Evolutionary conservation across 2,113 vertebrate genomes (phyloP).

Genomic region (Sceloporus tristichus): DNA sequence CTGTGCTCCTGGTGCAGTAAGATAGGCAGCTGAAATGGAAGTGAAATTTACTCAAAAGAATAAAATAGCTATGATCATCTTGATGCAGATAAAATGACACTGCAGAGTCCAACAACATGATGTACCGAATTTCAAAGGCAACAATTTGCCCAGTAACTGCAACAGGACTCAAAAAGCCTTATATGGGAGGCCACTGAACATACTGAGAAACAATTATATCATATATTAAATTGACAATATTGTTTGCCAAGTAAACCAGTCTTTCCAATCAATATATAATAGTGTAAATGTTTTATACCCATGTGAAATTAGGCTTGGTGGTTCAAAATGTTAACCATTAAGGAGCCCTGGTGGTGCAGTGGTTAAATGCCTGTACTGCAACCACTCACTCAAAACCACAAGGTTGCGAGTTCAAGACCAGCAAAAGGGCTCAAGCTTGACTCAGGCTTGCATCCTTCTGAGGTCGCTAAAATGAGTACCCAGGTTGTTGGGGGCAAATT

Average conservation of each 20-base stretch:
- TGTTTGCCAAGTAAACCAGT: background rate
- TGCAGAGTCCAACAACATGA: background rate
- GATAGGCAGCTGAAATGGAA: background rate
- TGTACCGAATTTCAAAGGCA: background rate
- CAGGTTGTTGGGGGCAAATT: no score
- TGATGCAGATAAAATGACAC: constrained; percentile 9
- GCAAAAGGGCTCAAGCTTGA: no score
- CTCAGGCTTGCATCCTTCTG: no score
- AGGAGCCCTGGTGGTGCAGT: no score
- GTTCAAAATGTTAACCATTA: background rate
- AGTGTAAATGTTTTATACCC: background rate
- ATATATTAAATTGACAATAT: background rate
- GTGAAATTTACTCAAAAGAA: background rate
- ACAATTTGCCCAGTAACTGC: background rate
- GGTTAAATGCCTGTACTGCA: no score
- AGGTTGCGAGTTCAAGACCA: no score
- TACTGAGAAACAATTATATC: background rate
- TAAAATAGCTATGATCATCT: background rate
- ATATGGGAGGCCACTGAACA: background rate
- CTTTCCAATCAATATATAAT: background rate
- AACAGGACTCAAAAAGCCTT: background rate
- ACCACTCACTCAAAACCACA: no score
- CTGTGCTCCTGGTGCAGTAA: background rate
- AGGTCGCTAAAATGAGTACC: no score
- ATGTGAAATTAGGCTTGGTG: background rate